phyloP scores from a whole-genome alignment of 2,888 invertebrate genomes.

The Empis livida region DNA sequence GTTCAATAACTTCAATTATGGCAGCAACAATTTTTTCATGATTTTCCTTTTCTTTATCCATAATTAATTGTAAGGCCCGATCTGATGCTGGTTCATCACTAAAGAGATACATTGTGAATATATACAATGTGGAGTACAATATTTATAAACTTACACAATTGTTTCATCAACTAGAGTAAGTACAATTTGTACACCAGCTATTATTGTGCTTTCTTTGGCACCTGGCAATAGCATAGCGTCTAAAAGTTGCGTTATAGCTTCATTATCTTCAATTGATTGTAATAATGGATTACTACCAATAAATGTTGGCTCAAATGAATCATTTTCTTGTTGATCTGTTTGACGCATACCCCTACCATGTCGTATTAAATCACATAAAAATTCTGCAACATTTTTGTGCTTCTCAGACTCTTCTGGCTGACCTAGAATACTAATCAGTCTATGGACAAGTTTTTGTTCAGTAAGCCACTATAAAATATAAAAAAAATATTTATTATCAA shows the following conservation, averaged over 20 bases:
- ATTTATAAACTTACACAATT: constrained; percentile 12
- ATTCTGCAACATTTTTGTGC: constrained; percentile 76
- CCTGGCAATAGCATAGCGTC: constrained; percentile 59
- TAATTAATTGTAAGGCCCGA: constrained; percentile 22
- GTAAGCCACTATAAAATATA: constrained; percentile 66
- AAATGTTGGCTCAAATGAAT: constrained; percentile 31
- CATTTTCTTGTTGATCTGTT: constrained; percentile 44
- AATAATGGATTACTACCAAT: constrained; percentile 51
- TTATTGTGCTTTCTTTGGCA: constrained; percentile 55
- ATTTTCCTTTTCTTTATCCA: constrained; percentile 41
- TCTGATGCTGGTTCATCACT: constrained; percentile 34
- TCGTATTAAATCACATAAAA: constrained; percentile 74
- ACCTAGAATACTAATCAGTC: constrained; percentile 51
- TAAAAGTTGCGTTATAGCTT: constrained; percentile 54
- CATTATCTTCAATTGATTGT: constrained; percentile 51
- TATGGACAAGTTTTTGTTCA: constrained; percentile 74
- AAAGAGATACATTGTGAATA: background rate
- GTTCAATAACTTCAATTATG: constrained; percentile 49
- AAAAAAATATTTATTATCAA: background rate
- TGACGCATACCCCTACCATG: constrained; percentile 44
- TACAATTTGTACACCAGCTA: constrained; percentile 68
- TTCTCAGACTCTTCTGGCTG: constrained; percentile 57
- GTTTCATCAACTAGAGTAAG: constrained; percentile 50
- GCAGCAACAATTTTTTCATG: constrained; percentile 46
- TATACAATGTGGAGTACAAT: background rate